phyloP scores from a whole-genome alignment of 2,888 invertebrate genomes.

The Drosophila borealis region DNA sequence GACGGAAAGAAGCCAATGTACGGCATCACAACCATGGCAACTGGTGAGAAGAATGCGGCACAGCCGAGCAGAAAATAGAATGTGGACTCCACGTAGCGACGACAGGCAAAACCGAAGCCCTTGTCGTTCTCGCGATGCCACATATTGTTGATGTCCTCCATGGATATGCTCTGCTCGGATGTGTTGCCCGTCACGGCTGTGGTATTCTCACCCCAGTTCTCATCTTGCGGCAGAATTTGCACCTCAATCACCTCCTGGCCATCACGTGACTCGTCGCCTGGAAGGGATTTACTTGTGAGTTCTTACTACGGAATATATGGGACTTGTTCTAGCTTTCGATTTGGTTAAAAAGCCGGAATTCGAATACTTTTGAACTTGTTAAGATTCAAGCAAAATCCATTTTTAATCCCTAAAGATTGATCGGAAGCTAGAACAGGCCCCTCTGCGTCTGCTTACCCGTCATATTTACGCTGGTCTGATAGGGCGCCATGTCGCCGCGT shows the following conservation, averaged over 20 bases:
- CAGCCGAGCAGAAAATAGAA: slow-evolving; percentile 92
- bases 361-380: too few relatives aligned
- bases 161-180: slow-evolving; percentile 97
- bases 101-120: slow-evolving; percentile 90
- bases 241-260: slow-evolving; percentile 98
- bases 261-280: slow-evolving; percentile 89
- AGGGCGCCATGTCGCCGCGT: slow-evolving; percentile 91
- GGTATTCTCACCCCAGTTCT: slow-evolving; percentile 99
- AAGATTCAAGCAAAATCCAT: too few relatives aligned
- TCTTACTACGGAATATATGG: background rate
- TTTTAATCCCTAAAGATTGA: too few relatives aligned
- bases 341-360: too few relatives aligned
- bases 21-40: slow-evolving; percentile 97
- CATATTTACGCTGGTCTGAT: slow-evolving; percentile 93
- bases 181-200: slow-evolving; percentile 98
- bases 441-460: slow-evolving; percentile 85
- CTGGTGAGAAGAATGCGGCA: slow-evolving; percentile 94
- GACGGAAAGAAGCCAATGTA: slow-evolving; percentile 94
- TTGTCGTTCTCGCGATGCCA: slow-evolving; percentile 92
- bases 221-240: slow-evolving; percentile 97
- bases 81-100: slow-evolving; percentile 93
- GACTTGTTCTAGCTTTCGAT: too few relatives aligned
- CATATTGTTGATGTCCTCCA: slow-evolving; percentile 95
- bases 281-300: background rate
- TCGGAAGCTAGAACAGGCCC: too few relatives aligned